Conservation (phyloP, 2,888 invertebrate genomes). For the Lithophane ornitopus region DNA sequence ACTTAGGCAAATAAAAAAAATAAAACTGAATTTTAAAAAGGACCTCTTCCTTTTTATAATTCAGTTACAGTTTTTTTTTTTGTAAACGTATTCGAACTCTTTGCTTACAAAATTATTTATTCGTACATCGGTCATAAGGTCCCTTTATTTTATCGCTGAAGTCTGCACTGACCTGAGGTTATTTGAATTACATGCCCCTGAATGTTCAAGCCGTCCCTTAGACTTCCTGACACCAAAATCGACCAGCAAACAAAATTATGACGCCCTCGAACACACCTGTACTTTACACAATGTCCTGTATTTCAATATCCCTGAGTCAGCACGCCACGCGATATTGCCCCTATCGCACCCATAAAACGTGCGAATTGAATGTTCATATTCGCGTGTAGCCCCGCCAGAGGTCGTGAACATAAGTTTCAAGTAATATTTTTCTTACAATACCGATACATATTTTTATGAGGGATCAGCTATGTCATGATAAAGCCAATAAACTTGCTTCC, state of each 20-base stretch:
- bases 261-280: slow-evolving; percentile 76
- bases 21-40: no score
- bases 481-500: slow-evolving; percentile 84
- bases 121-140: background rate
- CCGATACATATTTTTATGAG: slow-evolving; percentile 88
- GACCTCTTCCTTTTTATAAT: background rate
- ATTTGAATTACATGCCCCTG: slow-evolving; percentile 65
- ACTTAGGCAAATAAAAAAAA: background rate
- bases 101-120: background rate
- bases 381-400: slow-evolving; percentile 70
- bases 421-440: slow-evolving; percentile 84
- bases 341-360: slow-evolving; percentile 73
- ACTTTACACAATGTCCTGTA: slow-evolving; percentile 76
- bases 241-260: slow-evolving; percentile 69
- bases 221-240: slow-evolving; percentile 67
- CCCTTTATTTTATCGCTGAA: slow-evolving; percentile 33
- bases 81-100: background rate
- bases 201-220: slow-evolving; percentile 60
- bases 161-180: slow-evolving; percentile 52
- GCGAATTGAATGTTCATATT: slow-evolving; percentile 79
- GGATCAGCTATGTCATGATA: slow-evolving; percentile 87
- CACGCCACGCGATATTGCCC: slow-evolving; percentile 76
- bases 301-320: slow-evolving; percentile 77
- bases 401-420: slow-evolving; percentile 73
- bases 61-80: background rate